Base-by-base conservation (phyloP, 2,888 invertebrate genomes). In the Andrena dorsata region DNA sequence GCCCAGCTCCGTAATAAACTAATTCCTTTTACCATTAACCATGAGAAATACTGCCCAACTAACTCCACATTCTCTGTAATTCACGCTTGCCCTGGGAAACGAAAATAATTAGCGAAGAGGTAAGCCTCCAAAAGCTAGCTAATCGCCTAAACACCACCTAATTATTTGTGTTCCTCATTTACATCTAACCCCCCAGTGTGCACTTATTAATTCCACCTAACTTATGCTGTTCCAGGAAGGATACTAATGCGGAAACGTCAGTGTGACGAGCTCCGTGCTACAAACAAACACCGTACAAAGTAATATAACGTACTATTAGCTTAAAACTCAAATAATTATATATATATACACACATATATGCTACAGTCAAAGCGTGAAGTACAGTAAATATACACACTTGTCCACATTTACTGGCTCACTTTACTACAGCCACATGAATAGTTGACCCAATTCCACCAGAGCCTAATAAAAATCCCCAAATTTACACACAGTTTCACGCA, bases 211-310 rank as follows among this genome's bases (percentile, higher is more conserved):
- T 72, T 86, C 74, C 79, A 61, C 61, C 56, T 53, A 10, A 49
- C 80, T 74, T 26, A 28, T 86, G 47, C 26, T 85, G 82, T 93
- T 93, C 72, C 91, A 94, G 94, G 93, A 94, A 93, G 93, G 94
- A 94, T 93, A 94, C 91, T 92, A 94, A 94, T 83, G 94, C 94
- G 87, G 94, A 94, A 91, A 94, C 94, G 88, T 94, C 94, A 82
- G 94, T 94, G 83, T 94, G 92, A 94, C 84, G 87, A 90, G 90
- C 89, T 90, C 87, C 86, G 83, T 78, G 65, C 77, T 79, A 88
- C 89, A 85, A 89, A 85, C 72, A 92, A 90, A 90, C 87, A 90
- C 91, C 93, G 94, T 94, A 94, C 94, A 94, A 94, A 94, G 90
- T 91, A 92, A 92, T 92, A 92, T 91, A 87, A 82, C 80, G 77